These are phyloP conservation scores for Artemia franciscana DNA, from an alignment of 1,140 invertebrate species.

Conservation along the genomic window DNA sequence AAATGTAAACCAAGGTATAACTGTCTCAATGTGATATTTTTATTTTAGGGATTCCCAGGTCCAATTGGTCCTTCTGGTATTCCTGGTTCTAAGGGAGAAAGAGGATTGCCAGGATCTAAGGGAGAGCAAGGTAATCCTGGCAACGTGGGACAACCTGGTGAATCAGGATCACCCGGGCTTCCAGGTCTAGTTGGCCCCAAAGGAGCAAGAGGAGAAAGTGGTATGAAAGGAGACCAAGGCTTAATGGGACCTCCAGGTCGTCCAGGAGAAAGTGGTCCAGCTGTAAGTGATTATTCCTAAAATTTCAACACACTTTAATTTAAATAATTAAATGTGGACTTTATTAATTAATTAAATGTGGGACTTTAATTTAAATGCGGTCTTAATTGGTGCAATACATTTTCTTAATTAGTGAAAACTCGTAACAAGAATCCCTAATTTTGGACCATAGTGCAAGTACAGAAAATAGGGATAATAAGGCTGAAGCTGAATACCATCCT, in stretches of 20 bases:
- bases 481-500: no score
- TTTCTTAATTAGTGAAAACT: no score
- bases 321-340: no score
- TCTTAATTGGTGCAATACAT: no score
- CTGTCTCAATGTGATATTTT: no score
- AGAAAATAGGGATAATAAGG: no score
- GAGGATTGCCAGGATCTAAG: slow-evolving; percentile 37
- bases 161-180: slow-evolving; percentile 35
- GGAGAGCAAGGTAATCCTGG: slow-evolving; percentile 45
- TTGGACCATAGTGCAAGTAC: no score
- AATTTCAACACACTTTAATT: no score
- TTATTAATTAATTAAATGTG: no score
- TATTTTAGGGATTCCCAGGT: slow-evolving; percentile 31
- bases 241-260: slow-evolving; percentile 40
- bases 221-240: slow-evolving; percentile 45
- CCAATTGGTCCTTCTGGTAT: slow-evolving; percentile 36
- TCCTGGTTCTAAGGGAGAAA: slow-evolving; percentile 44
- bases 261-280: slow-evolving; percentile 38
- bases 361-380: no score
- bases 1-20: no score
- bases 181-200: slow-evolving; percentile 38
- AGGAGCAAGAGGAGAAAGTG: slow-evolving; percentile 44
- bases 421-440: no score
- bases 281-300: slow-evolving; percentile 22
- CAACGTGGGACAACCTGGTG: slow-evolving; percentile 23